A percentile compares a stretch with the other conserved stretches of the same genome.
Conservation (phyloP, 2,797 vertebrate genomes). For the Pseudochirops cupreus region DNA sequence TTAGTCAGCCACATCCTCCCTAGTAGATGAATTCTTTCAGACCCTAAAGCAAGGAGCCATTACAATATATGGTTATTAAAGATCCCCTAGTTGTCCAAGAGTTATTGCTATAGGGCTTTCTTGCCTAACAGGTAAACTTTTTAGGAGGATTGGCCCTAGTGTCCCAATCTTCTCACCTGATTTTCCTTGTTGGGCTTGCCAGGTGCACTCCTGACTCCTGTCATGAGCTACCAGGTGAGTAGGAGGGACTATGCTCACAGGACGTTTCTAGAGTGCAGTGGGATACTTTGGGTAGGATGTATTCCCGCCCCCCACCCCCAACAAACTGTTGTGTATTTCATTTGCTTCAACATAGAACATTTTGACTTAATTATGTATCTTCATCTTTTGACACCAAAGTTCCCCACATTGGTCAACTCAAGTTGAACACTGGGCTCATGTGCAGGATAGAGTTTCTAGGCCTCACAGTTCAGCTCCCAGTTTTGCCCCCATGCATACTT, state of each 20-base stretch:
- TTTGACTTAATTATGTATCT: background rate
- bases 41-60: background rate
- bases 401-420: background rate
- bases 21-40: background rate
- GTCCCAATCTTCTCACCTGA: background rate
- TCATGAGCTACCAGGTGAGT: background rate
- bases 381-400: background rate
- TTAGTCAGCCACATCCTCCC: background rate
- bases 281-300: background rate
- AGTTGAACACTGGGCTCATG: background rate
- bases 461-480: background rate
- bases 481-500: background rate
- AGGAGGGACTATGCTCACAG: background rate
- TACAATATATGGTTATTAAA: background rate
- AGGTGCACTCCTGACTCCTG: background rate
- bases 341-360: background rate
- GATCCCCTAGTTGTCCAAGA: background rate
- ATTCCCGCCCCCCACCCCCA: background rate
- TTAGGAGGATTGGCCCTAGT: background rate
- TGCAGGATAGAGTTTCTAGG: background rate
- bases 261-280: background rate
- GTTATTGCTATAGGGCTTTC: background rate
- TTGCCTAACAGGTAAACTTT: background rate
- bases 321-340: background rate
- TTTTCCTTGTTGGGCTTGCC: background rate